Evolutionary conservation across 2,888 invertebrate genomes (phyloP).

Genomic region (Apocheima hispidaria): DNA sequence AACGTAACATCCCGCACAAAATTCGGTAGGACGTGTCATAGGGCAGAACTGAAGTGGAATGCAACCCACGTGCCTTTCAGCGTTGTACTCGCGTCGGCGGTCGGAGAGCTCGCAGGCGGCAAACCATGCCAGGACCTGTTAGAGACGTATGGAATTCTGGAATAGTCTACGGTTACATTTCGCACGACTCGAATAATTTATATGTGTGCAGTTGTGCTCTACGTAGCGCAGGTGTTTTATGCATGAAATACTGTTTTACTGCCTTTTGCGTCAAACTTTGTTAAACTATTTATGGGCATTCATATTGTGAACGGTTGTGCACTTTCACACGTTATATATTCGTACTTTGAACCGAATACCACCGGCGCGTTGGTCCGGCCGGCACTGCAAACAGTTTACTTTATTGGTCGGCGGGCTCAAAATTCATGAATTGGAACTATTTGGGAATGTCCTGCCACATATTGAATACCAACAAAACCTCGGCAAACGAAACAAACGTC

Average conservation of each 20-base stretch:
- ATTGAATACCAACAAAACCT: constrained; percentile 51
- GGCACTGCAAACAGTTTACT: constrained; percentile 21
- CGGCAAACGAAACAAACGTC: constrained; percentile 50
- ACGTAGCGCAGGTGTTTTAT: constrained; percentile 33
- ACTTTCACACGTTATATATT: constrained; percentile 7
- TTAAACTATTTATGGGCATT: constrained; percentile 30
- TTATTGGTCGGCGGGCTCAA: constrained; percentile 19
- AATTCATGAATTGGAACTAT: constrained; percentile 40
- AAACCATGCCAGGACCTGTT: constrained; percentile 67
- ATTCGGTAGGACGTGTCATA: constrained; percentile 62
- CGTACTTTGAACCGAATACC: constrained; percentile 16
- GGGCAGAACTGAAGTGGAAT: constrained; percentile 71
- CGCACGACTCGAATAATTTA: constrained; percentile 69
- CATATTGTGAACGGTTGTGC: constrained; percentile 23
- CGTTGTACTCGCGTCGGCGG: constrained; percentile 66
- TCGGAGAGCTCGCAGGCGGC: constrained; percentile 66
- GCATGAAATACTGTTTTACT: constrained; percentile 31
- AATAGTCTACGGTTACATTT: constrained; percentile 69
- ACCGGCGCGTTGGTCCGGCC: background rate
- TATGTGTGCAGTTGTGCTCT: constrained; percentile 46
- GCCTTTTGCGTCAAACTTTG: constrained; percentile 28
- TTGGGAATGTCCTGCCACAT: constrained; percentile 33
- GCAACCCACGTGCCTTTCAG: constrained; percentile 63
- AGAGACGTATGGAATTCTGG: constrained; percentile 70
- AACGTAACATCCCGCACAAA: constrained; percentile 54